phyloP scores from a whole-genome alignment of 2,888 invertebrate species.

The Dascillus cervinus region DNA sequence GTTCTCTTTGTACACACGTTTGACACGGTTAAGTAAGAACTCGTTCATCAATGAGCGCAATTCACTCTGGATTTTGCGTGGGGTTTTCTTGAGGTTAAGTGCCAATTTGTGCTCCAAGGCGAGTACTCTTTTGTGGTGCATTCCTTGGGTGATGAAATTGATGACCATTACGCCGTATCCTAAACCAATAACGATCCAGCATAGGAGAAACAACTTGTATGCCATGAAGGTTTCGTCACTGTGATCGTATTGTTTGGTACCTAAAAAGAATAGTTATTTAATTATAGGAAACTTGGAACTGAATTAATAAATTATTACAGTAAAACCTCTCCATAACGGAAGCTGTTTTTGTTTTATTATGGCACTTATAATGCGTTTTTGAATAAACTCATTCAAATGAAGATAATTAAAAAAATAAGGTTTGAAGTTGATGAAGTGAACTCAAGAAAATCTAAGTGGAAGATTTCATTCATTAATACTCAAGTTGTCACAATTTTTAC shows the following conservation, averaged over 20 bases:
- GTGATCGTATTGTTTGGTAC: conserved; percentile 37
- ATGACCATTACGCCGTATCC: conserved; percentile 88
- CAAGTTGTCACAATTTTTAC: no score
- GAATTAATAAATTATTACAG: not conserved
- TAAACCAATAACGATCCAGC: conserved; percentile 88
- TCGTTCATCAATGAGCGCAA: conserved; percentile 46
- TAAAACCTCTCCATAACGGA: not conserved
- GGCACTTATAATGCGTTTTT: not conserved
- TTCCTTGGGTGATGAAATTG: conserved; percentile 72
- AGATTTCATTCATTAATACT: no score
- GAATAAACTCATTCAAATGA: no score
- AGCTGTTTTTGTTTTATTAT: not conserved
- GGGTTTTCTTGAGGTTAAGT: conserved; percentile 68
- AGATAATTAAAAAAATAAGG: no score
- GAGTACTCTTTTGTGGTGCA: conserved; percentile 67
- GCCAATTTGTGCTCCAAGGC: conserved; percentile 70
- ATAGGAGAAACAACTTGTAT: conserved; percentile 73
- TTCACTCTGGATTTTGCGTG: conserved; percentile 59
- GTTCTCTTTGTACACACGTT: conserved; percentile 62
- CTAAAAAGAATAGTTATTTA: conserved; percentile 27
- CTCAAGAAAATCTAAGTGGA: no score
- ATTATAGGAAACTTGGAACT: no score
- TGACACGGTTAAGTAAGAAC: conserved; percentile 72
- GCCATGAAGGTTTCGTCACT: conserved; percentile 56
- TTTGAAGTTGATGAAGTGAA: no score